A percentile compares a stretch with the other conserved stretches of the same genome.
These are phyloP conservation scores for Pentalonia nigronervosa DNA, from an alignment of 1,140 invertebrate genomes.

Conservation along the genomic window DNA sequence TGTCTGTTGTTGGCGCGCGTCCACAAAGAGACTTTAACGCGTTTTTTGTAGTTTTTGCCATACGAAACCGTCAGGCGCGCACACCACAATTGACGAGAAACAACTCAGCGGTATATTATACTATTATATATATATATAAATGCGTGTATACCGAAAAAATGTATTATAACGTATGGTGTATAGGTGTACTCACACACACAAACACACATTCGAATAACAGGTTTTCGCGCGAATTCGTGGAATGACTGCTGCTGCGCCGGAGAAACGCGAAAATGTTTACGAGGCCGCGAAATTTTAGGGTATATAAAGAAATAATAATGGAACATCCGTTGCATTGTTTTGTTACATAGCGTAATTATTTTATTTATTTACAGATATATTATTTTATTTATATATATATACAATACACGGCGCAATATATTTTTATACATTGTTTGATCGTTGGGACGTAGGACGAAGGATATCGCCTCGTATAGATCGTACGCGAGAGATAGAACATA, in stretches of 20 bases:
- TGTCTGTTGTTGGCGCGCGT: background rate
- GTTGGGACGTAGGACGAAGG: constrained; percentile 30
- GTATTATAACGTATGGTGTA: background rate
- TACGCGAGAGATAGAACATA: constrained; percentile 29
- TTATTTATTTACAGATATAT: constrained; percentile 14
- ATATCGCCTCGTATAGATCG: constrained; percentile 45
- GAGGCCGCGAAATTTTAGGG: constrained; percentile 8
- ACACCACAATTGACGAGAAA: background rate
- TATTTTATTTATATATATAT: background rate
- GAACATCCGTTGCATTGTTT: background rate
- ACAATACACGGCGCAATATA: background rate
- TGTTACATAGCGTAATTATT: background rate
- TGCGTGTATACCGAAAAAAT: background rate
- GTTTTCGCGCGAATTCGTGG: constrained; percentile 29
- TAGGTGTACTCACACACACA: background rate
- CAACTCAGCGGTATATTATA: background rate
- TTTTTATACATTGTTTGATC: constrained; percentile 1
- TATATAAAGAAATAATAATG: constrained; percentile 8
- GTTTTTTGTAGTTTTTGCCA: background rate
- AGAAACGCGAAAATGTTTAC: background rate
- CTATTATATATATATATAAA: background rate
- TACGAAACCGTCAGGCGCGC: background rate
- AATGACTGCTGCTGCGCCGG: background rate
- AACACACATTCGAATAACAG: background rate
- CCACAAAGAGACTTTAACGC: constrained; percentile 3